phyloP scores from a whole-genome alignment of 2,113 vertebrate species.

The Paralichthys olivaceus region DNA sequence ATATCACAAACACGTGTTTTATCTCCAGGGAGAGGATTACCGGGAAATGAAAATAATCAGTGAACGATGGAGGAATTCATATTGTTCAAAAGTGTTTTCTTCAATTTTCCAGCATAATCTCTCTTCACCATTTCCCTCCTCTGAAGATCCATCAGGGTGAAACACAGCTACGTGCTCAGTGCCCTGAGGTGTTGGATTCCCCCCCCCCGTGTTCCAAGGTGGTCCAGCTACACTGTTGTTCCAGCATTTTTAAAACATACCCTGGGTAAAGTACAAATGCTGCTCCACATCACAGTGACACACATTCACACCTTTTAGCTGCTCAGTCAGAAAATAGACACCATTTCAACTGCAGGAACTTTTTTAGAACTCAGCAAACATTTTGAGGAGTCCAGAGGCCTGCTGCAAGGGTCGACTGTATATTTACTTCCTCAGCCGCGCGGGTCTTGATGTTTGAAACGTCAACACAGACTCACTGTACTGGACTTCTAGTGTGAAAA shows the following conservation, averaged over 20 bases:
- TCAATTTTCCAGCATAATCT: constrained; percentile 12
- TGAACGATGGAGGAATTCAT: constrained; percentile 7
- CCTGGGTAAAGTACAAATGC: neutral
- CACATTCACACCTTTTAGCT: neutral
- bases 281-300: neutral
- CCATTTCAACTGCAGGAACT: neutral
- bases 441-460: too few species aligned
- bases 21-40: neutral
- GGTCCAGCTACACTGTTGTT: constrained; percentile 33
- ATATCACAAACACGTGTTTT: neutral
- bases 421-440: too few species aligned
- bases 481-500: too few species aligned
- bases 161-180: constrained; percentile 5
- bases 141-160: constrained; percentile 40
- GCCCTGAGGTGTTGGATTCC: constrained; percentile 26
- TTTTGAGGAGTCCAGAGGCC: too few species aligned
- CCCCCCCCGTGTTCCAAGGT: constrained; percentile 6
- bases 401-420: too few species aligned
- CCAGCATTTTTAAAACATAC: neutral
- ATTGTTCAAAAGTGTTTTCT: constrained; percentile 24
- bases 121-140: constrained; percentile 5
- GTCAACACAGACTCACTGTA: too few species aligned
- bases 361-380: too few species aligned
- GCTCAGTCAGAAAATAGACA: too few species aligned
- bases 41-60: neutral